These are phyloP conservation scores for Bombus waltoni DNA, from an alignment of 1,140 invertebrate species.

Conservation along the genomic window DNA sequence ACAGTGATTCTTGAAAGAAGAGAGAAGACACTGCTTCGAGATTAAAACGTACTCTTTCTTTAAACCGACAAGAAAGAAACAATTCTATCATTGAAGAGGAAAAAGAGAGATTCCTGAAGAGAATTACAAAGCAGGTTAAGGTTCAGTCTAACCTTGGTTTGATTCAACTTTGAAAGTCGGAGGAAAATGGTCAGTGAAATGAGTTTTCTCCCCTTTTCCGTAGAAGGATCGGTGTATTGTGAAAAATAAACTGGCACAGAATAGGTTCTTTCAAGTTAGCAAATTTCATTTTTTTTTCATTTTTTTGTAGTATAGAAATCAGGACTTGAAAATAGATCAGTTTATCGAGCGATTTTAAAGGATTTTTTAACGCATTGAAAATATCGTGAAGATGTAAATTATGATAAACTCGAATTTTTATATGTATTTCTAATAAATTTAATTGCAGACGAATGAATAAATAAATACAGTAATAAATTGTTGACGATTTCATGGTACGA, in stretches of 20 bases:
- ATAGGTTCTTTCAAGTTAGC: background rate
- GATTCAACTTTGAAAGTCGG: background rate
- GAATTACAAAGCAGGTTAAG: constrained; percentile 4
- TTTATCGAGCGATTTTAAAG: too few species aligned
- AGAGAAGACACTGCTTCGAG: background rate
- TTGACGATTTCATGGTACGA: too few species aligned
- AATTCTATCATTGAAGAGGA: background rate
- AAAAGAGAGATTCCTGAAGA: background rate
- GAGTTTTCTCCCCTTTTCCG: background rate
- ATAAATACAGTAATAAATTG: too few species aligned
- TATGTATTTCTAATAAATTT: too few species aligned
- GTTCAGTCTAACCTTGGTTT: background rate
- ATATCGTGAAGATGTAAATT: too few species aligned
- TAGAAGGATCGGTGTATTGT: background rate
- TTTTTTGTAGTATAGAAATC: too few species aligned
- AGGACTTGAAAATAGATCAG: too few species aligned
- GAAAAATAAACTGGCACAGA: background rate
- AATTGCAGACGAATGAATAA: too few species aligned
- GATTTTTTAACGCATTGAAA: too few species aligned
- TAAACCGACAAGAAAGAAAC: background rate
- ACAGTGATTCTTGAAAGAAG: background rate
- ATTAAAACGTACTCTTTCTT: constrained; percentile 16
- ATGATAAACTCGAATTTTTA: too few species aligned
- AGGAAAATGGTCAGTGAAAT: background rate
- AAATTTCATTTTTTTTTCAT: background rate